Evolutionary conservation across 2,113 vertebrate species (phyloP).

Genomic region (Antennarius striatus): DNA sequence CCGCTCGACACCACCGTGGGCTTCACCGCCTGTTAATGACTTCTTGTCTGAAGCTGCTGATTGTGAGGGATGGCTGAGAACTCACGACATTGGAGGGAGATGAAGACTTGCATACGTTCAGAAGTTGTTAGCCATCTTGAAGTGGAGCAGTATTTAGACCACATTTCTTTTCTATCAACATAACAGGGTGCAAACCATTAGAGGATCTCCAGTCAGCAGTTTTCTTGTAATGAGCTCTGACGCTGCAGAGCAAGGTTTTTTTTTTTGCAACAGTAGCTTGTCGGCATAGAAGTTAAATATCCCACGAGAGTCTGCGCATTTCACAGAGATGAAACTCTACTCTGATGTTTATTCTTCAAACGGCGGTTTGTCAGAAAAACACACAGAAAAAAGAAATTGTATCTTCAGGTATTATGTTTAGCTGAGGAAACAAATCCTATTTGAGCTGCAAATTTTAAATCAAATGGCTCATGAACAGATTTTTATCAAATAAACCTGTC

Average conservation of each 20-base stretch:
- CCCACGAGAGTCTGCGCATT: not conserved
- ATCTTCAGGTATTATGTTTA: not conserved
- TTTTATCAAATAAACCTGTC: not conserved
- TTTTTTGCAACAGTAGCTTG: constrained; percentile 8
- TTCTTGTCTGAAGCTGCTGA: not conserved
- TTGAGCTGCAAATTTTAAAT: not conserved
- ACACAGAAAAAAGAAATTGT: no score
- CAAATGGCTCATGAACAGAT: constrained; percentile 8
- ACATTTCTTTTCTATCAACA: not conserved
- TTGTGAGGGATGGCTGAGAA: rapidly evolving
- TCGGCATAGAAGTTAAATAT: not conserved
- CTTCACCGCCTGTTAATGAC: constrained; percentile 19
- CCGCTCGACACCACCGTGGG: not conserved
- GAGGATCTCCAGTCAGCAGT: not conserved
- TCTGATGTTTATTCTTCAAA: no score
- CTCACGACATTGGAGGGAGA: not conserved
- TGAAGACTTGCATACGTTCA: no score
- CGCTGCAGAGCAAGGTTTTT: not conserved
- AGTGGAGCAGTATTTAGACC: not conserved
- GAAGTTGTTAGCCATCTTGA: not conserved
- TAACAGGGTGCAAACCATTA: not conserved
- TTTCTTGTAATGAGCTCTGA: constrained; percentile 2
- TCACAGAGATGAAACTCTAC: no score
- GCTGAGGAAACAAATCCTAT: constrained; percentile 7
- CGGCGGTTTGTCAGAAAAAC: no score